These are phyloP conservation scores for Leucophenga maculata DNA, from an alignment of 2,888 invertebrate genomes.

Conservation along the genomic window DNA sequence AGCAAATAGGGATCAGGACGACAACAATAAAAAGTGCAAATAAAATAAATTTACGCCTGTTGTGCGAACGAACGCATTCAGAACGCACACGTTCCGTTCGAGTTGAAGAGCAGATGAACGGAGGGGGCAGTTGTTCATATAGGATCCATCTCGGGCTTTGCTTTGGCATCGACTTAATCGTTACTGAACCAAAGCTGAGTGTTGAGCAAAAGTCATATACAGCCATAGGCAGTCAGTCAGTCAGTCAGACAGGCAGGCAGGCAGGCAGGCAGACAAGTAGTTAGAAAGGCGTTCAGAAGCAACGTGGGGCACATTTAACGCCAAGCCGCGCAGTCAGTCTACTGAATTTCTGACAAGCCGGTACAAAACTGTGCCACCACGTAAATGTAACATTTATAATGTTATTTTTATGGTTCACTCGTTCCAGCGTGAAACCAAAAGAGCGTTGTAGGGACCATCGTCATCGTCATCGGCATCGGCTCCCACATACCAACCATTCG, in stretches of 20 bases:
- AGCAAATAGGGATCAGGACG: neutral
- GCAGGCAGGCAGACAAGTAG: neutral
- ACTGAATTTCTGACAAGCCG: neutral
- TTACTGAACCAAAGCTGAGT: neutral
- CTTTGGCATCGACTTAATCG: neutral
- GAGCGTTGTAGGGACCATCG: too few relatives aligned
- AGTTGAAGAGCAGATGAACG: neutral
- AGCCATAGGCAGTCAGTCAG: too few relatives aligned
- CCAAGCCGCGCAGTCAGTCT: neutral
- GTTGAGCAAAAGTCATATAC: neutral
- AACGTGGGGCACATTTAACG: slow-evolving; percentile 39
- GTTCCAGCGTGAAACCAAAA: slow-evolving; percentile 18
- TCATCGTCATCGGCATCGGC: neutral
- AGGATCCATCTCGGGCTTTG: neutral
- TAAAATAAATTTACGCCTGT: slow-evolving; percentile 61
- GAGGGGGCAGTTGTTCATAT: too few relatives aligned
- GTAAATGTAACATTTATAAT: slow-evolving; percentile 63
- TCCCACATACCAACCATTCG: too few relatives aligned
- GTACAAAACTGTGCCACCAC: slow-evolving; percentile 35
- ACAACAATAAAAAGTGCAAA: slow-evolving; percentile 40
- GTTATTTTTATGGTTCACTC: slow-evolving; percentile 58
- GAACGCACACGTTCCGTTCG: neutral
- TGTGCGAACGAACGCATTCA: neutral
- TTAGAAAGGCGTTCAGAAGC: neutral
- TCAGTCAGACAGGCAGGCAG: too few relatives aligned